phyloP scores from a whole-genome alignment of 2,113 vertebrate genomes.

The Pomatostomus ruficeps region DNA sequence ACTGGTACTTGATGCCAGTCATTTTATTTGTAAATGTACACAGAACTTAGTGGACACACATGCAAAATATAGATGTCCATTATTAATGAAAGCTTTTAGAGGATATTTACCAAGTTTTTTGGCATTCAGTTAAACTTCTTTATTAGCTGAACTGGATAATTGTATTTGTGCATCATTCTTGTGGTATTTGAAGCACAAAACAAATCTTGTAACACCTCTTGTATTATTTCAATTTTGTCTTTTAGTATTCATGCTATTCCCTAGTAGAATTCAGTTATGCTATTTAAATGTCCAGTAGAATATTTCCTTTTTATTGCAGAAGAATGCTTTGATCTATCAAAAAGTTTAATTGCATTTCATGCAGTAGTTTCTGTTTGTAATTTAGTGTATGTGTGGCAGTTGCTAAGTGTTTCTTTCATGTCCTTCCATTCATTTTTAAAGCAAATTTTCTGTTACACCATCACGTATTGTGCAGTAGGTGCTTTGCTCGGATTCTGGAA shows the following conservation, averaged over 20 bases:
- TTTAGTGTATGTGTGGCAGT: conserved; percentile 29
- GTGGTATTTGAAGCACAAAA: neutral
- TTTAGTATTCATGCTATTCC: neutral
- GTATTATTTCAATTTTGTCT: neutral
- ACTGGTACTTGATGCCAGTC: neutral
- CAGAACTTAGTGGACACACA: neutral
- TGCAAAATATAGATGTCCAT: neutral
- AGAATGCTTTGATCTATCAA: conserved; percentile 66
- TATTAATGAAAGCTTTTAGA: neutral
- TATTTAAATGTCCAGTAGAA: conserved; percentile 26
- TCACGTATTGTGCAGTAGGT: neutral
- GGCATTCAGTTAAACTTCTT: conserved; percentile 1
- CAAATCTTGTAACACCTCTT: neutral
- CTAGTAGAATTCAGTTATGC: conserved; percentile 28
- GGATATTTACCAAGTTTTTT: neutral
- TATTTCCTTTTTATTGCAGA: conserved; percentile 38
- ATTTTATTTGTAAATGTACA: neutral
- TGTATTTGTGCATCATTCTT: conserved; percentile 14
- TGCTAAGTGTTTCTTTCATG: conserved; percentile 59
- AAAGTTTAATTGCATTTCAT: conserved; percentile 70
- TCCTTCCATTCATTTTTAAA: conserved; percentile 50
- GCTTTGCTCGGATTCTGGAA: neutral
- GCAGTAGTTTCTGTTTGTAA: conserved; percentile 57
- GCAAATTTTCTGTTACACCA: conserved; percentile 35
- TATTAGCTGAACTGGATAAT: conserved; percentile 17